These are phyloP conservation scores for Netelia inedita DNA, from an alignment of 2,888 invertebrate species.

Conservation along the genomic window DNA sequence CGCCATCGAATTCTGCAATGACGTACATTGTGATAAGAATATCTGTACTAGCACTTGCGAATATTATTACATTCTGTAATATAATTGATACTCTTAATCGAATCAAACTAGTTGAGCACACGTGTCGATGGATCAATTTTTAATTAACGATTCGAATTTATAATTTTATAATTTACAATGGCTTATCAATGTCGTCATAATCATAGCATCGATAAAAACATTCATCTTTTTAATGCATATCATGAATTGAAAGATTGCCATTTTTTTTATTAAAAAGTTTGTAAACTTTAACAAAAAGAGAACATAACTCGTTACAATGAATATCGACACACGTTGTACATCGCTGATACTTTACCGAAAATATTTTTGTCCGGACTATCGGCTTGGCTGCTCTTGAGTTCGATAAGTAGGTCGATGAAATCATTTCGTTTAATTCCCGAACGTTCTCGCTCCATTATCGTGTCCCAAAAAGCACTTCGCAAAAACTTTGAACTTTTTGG, in stretches of 20 bases:
- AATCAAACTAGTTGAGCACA: too few species aligned
- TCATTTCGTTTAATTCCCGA: constrained; percentile 83
- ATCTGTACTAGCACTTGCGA: too few species aligned
- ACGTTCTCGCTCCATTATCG: constrained; percentile 83
- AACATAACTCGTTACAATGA: not conserved
- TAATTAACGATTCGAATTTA: too few species aligned
- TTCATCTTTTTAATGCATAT: too few species aligned
- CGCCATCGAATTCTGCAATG: constrained; percentile 77
- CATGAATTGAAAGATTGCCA: too few species aligned
- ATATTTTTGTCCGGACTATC: constrained; percentile 56
- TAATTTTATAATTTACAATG: too few species aligned
- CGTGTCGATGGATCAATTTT: too few species aligned
- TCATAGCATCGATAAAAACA: too few species aligned
- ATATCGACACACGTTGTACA: not conserved
- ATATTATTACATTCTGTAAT: too few species aligned
- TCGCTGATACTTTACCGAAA: constrained; percentile 58
- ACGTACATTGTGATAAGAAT: not conserved
- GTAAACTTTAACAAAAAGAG: not conserved
- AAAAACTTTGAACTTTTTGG: constrained; percentile 82
- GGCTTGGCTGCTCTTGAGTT: constrained; percentile 79
- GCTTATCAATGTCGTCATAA: too few species aligned
- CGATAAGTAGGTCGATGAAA: constrained; percentile 86
- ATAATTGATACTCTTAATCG: too few species aligned
- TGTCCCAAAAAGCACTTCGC: constrained; percentile 83
- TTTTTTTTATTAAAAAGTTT: not conserved